These are phyloP conservation scores for Solea solea DNA, from an alignment of 2,113 vertebrate species.

Conservation along the genomic window DNA sequence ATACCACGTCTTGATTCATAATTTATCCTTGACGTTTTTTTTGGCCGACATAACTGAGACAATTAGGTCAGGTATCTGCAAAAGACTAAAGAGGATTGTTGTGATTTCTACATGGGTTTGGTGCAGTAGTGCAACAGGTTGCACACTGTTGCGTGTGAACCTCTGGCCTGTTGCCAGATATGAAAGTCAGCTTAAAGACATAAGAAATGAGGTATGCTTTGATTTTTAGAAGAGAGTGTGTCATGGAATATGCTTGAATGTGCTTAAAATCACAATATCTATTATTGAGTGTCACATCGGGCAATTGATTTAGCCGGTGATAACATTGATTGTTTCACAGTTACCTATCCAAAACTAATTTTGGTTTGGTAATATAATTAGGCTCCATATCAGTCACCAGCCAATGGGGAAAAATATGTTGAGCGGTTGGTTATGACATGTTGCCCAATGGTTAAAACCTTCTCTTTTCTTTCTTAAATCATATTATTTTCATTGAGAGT, in stretches of 20 bases:
- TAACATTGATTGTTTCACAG: constrained; percentile 13
- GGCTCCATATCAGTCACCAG: neutral
- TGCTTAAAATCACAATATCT: constrained; percentile 48
- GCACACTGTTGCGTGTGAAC: constrained; percentile 79
- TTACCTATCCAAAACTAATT: constrained; percentile 7
- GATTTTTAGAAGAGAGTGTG: constrained; percentile 47
- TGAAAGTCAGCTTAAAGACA: constrained; percentile 58
- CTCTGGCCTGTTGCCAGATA: constrained; percentile 70
- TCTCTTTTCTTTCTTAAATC: no score
- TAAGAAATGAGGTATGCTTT: constrained; percentile 67
- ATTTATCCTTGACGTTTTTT: constrained; percentile 34
- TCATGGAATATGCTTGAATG: constrained; percentile 43
- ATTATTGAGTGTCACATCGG: constrained; percentile 45
- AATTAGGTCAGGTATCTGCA: constrained; percentile 45
- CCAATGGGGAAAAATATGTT: no score
- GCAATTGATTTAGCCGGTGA: constrained; percentile 16
- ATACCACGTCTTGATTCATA: constrained; percentile 58
- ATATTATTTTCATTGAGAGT: no score
- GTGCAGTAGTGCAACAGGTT: constrained; percentile 46
- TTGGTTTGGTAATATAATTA: neutral
- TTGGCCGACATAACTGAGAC: constrained; percentile 25
- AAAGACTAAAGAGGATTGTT: constrained; percentile 43
- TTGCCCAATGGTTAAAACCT: no score
- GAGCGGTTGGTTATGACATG: no score
- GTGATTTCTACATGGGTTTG: constrained; percentile 55